A percentile compares a stretch with the other conserved stretches of the same genome.
phyloP scores from a whole-genome alignment of 2,888 invertebrate genomes.

The Orgyia antiqua region DNA sequence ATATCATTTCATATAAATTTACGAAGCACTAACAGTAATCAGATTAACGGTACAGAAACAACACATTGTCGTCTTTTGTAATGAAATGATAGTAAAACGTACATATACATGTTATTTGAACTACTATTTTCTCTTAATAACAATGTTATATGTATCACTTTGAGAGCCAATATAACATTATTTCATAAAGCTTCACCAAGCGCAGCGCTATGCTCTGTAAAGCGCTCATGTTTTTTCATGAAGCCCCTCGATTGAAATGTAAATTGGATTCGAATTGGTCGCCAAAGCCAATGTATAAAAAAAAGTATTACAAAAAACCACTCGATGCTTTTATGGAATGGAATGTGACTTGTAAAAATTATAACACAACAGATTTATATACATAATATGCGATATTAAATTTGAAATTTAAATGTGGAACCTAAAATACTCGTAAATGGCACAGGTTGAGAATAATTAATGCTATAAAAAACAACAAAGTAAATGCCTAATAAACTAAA shows the following conservation, averaged over 20 bases:
- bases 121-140: too few relatives aligned
- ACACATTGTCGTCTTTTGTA: too few relatives aligned
- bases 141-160: slow-evolving; percentile 32
- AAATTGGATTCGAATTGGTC: slow-evolving; percentile 67
- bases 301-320: slow-evolving; percentile 39
- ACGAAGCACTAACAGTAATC: too few relatives aligned
- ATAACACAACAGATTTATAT: slow-evolving; percentile 28
- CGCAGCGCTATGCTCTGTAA: slow-evolving; percentile 37
- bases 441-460: too few relatives aligned
- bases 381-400: too few relatives aligned
- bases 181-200: slow-evolving; percentile 50
- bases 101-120: too few relatives aligned
- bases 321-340: slow-evolving; percentile 41
- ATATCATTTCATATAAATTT: too few relatives aligned
- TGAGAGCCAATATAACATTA: slow-evolving; percentile 43
- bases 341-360: slow-evolving; percentile 41
- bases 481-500: too few relatives aligned
- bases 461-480: too few relatives aligned
- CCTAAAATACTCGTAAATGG: too few relatives aligned
- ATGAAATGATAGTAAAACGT: slow-evolving; percentile 6
- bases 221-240: slow-evolving; percentile 65
- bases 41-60: too few relatives aligned
- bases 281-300: slow-evolving; percentile 56
- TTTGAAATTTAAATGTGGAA: too few relatives aligned
- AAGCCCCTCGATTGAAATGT: slow-evolving; percentile 66